These are phyloP conservation scores for Chalcis sispes DNA, from an alignment of 2,888 invertebrate species.

Conservation along the genomic window DNA sequence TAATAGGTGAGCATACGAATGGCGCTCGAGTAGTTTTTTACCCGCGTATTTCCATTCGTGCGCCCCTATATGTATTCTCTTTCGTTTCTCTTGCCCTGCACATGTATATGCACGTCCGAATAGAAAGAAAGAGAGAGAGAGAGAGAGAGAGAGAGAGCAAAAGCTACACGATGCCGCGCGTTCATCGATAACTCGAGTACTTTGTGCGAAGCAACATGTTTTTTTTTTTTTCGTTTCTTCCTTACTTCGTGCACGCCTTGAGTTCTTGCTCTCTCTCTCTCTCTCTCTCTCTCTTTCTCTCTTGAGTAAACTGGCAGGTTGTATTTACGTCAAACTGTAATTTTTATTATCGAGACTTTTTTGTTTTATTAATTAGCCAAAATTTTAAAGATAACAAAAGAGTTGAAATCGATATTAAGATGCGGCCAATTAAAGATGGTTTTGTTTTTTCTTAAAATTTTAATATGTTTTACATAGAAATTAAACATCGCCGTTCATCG, in stretches of 20 bases:
- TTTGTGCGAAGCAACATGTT: slow-evolving; percentile 26
- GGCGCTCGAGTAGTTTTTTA: slow-evolving; percentile 55
- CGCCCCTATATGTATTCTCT: slow-evolving; percentile 21
- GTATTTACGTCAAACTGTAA: not conserved
- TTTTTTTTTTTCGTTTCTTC: slow-evolving; percentile 17
- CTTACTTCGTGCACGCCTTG: not conserved
- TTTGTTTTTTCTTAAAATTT: too few species aligned
- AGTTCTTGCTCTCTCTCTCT: too few species aligned
- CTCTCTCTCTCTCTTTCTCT: not conserved
- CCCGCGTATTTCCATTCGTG: not conserved
- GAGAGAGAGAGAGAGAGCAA: too few species aligned
- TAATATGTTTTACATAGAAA: too few species aligned
- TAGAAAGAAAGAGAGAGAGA: too few species aligned
- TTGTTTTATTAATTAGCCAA: too few species aligned
- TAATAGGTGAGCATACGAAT: slow-evolving; percentile 62
- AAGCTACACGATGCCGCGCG: slow-evolving; percentile 19
- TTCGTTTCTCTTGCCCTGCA: not conserved
- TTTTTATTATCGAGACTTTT: not conserved
- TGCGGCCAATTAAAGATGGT: too few species aligned
- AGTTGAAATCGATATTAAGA: too few species aligned
- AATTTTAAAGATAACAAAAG: too few species aligned
- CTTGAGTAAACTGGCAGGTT: not conserved
- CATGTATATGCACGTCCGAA: slow-evolving; percentile 3
- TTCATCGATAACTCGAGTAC: slow-evolving; percentile 50
- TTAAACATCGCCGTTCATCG: too few species aligned